A percentile compares a stretch with the other conserved stretches of the same genome.
Evolutionary conservation across 2,888 invertebrate genomes (phyloP).

Genomic region (Apoderus coryli): DNA sequence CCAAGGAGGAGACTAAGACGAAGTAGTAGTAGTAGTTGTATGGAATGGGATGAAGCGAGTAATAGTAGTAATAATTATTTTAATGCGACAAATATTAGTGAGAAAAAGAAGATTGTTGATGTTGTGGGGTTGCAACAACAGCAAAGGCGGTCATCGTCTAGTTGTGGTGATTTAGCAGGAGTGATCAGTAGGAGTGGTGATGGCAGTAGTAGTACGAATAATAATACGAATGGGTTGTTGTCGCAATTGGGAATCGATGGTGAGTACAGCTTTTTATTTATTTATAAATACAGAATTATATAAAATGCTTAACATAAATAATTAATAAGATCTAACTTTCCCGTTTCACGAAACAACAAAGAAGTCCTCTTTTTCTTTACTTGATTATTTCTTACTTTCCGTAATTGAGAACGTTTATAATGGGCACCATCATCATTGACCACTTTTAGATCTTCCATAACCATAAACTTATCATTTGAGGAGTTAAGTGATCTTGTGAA

Average conservation of each 20-base stretch:
- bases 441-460: too few relatives aligned
- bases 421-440: too few relatives aligned
- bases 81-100: slow-evolving; percentile 2
- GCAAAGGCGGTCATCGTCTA: too few relatives aligned
- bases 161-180: background rate
- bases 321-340: too few relatives aligned
- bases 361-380: slow-evolving; percentile 4
- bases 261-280: slow-evolving; percentile 17
- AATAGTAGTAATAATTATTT: background rate
- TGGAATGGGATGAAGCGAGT: background rate
- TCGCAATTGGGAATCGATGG: slow-evolving; percentile 29
- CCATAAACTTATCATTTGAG: too few relatives aligned
- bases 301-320: too few relatives aligned
- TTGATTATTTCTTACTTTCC: slow-evolving; percentile 6
- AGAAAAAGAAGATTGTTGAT: too few relatives aligned
- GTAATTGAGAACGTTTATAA: slow-evolving; percentile 1
- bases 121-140: too few relatives aligned
- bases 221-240: slow-evolving; percentile 28
- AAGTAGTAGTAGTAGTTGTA: background rate
- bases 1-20: background rate
- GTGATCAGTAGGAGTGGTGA: slow-evolving; percentile 9
- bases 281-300: too few relatives aligned
- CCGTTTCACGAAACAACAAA: too few relatives aligned
- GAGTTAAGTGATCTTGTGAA: too few relatives aligned
- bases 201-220: slow-evolving; percentile 7